These are phyloP conservation scores for Lathronympha strigana DNA, from an alignment of 2,888 invertebrate species.

Conservation along the genomic window DNA sequence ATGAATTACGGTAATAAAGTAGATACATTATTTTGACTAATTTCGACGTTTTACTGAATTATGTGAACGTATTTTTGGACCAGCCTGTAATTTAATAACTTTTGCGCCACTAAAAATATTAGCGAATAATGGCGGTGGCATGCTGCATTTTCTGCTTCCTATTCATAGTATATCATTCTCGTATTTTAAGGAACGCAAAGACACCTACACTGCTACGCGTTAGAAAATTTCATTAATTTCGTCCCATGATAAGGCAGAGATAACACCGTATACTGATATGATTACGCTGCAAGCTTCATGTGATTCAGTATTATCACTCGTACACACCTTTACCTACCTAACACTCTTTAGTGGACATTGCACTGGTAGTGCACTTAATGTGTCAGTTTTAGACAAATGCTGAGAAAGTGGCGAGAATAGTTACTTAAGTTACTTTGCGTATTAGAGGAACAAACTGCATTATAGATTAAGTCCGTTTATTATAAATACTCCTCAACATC, in stretches of 20 bases:
- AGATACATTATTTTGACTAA: too few relatives aligned
- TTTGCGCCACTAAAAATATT: too few relatives aligned
- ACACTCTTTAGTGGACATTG: not conserved
- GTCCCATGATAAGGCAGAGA: slow-evolving; percentile 35
- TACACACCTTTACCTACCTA: slow-evolving; percentile 4
- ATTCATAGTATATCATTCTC: not conserved
- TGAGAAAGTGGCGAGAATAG: too few relatives aligned
- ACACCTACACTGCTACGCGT: not conserved
- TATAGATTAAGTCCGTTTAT: too few relatives aligned
- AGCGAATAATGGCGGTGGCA: too few relatives aligned
- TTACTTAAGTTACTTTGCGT: too few relatives aligned
- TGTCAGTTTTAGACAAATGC: not conserved
- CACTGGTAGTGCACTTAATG: not conserved
- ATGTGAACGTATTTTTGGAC: too few relatives aligned
- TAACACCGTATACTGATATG: slow-evolving; percentile 37
- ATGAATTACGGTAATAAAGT: too few relatives aligned
- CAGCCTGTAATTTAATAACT: too few relatives aligned
- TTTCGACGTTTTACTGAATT: too few relatives aligned
- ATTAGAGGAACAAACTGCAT: too few relatives aligned
- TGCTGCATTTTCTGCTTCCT: not conserved
- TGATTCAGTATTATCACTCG: slow-evolving; percentile 28
- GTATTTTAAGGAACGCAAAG: slow-evolving; percentile 7
- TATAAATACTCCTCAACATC: too few relatives aligned
- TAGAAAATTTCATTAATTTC: slow-evolving; percentile 35
- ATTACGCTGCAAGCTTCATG: slow-evolving; percentile 22